These are phyloP conservation scores for Ditylenchus weischeri DNA, from an alignment of 2,888 invertebrate genomes.

Conservation along the genomic window DNA sequence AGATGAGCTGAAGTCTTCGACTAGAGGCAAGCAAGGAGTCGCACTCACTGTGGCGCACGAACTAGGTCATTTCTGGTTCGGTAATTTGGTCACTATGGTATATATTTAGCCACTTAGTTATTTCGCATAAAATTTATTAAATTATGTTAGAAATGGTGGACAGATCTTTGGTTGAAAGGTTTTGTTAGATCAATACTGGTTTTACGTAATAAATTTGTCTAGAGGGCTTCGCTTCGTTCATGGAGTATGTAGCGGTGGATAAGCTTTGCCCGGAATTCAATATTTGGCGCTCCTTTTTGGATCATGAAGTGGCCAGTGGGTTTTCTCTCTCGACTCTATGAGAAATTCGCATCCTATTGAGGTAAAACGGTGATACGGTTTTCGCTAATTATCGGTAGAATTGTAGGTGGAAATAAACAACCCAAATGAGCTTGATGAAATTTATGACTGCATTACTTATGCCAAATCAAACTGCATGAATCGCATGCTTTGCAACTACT, in stretches of 20 bases:
- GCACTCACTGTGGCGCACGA: slow-evolving; percentile 81
- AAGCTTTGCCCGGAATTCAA: slow-evolving; percentile 89
- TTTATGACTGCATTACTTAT: slow-evolving; percentile 89
- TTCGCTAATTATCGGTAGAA: no score
- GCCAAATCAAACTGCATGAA: slow-evolving; percentile 87
- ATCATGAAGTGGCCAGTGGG: slow-evolving; percentile 79
- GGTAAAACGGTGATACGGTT: slow-evolving; percentile 62
- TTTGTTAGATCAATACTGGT: background rate
- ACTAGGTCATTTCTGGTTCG: slow-evolving; percentile 96
- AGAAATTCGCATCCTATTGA: slow-evolving; percentile 88
- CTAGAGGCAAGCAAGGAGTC: slow-evolving; percentile 70
- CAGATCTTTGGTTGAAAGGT: slow-evolving; percentile 38
- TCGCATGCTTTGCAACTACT: slow-evolving; percentile 86
- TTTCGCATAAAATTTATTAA: background rate
- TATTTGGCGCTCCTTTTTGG: slow-evolving; percentile 93
- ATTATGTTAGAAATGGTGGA: slow-evolving; percentile 55
- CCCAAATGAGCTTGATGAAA: slow-evolving; percentile 91
- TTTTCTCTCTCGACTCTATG: slow-evolving; percentile 74
- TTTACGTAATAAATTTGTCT: slow-evolving; percentile 1
- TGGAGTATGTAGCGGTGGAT: slow-evolving; percentile 88
- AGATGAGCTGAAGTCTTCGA: slow-evolving; percentile 83
- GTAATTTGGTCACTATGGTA: slow-evolving; percentile 89
- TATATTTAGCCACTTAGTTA: background rate
- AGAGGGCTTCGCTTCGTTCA: slow-evolving; percentile 68
- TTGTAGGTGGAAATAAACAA: slow-evolving; percentile 76